phyloP scores from a whole-genome alignment of 92 coral and sea anemone species.

The Umimayanthus kanabou region DNA sequence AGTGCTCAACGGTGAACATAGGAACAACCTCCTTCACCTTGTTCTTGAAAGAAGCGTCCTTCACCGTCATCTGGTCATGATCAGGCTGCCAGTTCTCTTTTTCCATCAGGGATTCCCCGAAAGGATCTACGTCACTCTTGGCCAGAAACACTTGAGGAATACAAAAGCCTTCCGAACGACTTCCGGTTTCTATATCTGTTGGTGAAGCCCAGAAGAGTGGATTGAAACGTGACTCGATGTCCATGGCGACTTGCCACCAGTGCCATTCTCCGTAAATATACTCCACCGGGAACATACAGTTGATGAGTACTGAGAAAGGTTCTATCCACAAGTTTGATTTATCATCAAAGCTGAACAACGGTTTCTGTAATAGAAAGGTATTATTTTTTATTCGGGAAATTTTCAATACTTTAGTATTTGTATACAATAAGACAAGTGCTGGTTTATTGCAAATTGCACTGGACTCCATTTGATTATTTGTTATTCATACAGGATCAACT shows the following conservation, averaged over 20 bases:
- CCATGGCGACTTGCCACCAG: conserved; percentile 47
- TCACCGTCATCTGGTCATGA: conserved; percentile 55
- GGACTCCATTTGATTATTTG: too few species aligned
- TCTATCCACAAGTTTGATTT: conserved; percentile 58
- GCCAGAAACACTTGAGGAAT: conserved; percentile 61
- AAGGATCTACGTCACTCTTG: conserved; percentile 38
- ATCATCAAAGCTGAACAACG: conserved; percentile 30
- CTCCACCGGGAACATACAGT: not conserved
- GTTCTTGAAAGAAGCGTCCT: conserved; percentile 39
- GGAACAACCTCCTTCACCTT: not conserved
- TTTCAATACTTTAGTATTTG: too few species aligned
- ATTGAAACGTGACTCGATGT: conserved; percentile 12
- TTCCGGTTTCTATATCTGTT: conserved; percentile 53
- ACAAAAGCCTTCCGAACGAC: conserved; percentile 76
- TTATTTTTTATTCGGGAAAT: too few species aligned
- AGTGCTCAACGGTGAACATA: too few species aligned
- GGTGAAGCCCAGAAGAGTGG: conserved; percentile 6
- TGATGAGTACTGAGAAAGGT: conserved; percentile 65
- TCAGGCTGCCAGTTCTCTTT: conserved; percentile 71
- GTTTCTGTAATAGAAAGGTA: not conserved
- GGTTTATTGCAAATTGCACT: too few species aligned
- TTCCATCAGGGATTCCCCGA: not conserved
- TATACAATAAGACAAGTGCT: too few species aligned
- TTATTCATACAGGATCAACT: too few species aligned
- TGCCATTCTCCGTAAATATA: conserved; percentile 72